Base-by-base conservation (phyloP, 2,888 invertebrate genomes). In the Phyto melanocephala region DNA sequence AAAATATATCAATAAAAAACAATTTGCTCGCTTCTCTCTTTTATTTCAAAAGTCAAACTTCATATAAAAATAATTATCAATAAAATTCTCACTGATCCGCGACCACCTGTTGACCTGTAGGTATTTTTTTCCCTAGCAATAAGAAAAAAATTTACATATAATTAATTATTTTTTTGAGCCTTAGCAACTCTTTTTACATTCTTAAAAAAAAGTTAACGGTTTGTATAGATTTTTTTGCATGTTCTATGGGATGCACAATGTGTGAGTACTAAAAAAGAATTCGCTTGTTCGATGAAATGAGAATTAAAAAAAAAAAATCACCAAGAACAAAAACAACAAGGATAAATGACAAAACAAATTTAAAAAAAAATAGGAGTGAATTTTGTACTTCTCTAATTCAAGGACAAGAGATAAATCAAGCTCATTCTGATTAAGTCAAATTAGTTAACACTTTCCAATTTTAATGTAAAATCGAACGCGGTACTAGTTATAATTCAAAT, bases 131-230 rank as follows among this genome's bases (percentile, higher is more conserved):
- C n/a, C n/a, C n/a, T n/a, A n/a, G n/a, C n/a, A n/a, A n/a, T n/a
- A n/a, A n/a, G n/a, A n/a, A n/a, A n/a, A n/a, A n/a, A n/a, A n/a
- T n/a, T n/a, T n/a, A n/a, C n/a, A n/a, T n/a, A n/a, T n/a, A n/a
- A n/a, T n/a, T n/a, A n/a, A n/a, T n/a, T n/a, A n/a, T n/a, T 28
- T 15, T 42, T 4, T 20, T 6, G 35, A n/a, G 22, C 5, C 2
- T n/a, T 79, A 70, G 81, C 54, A 63, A 58, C 77, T 37, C 77
- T 54, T n/a, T 33, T 20, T 52, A 10, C 24, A 33, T 60, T 65
- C 42, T 58, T 67, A 20, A 76, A 52, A n/a, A 72, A 68, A 71
- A 65, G 76, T 67, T 81, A 81, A 81, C 81, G 81, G 81, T 71
- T 76, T 76, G 35, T 67, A 4, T 11, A 42, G 52, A 63, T 75